A percentile compares a stretch with the other conserved stretches of the same genome.
phyloP scores from a whole-genome alignment of 1,140 invertebrate species.

The Drosophila bocqueti region DNA sequence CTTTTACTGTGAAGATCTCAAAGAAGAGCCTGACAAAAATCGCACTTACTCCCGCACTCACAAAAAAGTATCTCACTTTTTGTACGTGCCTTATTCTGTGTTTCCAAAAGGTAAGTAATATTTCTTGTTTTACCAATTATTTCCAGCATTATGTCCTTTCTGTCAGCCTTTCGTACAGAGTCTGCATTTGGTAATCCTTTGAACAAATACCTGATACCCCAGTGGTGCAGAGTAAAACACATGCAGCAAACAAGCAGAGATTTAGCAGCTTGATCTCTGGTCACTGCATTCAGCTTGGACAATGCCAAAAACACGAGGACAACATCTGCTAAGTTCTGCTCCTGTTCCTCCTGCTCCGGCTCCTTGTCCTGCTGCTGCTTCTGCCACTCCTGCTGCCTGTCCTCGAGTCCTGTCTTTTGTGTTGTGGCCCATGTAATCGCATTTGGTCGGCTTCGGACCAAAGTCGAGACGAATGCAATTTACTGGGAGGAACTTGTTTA shows the following conservation, averaged over 20 bases:
- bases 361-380: slow-evolving; percentile 1
- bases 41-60: not conserved
- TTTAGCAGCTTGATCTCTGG: slow-evolving; percentile 53
- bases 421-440: slow-evolving; percentile 68
- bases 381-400: not conserved
- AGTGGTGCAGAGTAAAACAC: slow-evolving; percentile 31
- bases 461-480: slow-evolving; percentile 71
- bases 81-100: not conserved
- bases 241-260: slow-evolving; percentile 32
- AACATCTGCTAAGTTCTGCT: slow-evolving; percentile 40
- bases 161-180: slow-evolving; percentile 40
- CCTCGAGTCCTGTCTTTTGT: slow-evolving; percentile 32
- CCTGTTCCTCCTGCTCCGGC: slow-evolving; percentile 2
- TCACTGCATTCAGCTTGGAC: slow-evolving; percentile 36
- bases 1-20: too few relatives aligned
- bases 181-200: slow-evolving; percentile 23
- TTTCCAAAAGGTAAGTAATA: slow-evolving; percentile 1
- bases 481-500: slow-evolving; percentile 58
- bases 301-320: slow-evolving; percentile 36
- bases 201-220: slow-evolving; percentile 43
- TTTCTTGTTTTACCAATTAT: slow-evolving; percentile 9
- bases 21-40: too few relatives aligned
- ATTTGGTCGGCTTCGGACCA: slow-evolving; percentile 53
- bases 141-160: slow-evolving; percentile 21
- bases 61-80: not conserved